Percentiles rank a stretch among this genome's conserved stretches.
Evolutionary conservation across 2,113 vertebrate species (phyloP).

Genomic region (Petroica traversi): DNA sequence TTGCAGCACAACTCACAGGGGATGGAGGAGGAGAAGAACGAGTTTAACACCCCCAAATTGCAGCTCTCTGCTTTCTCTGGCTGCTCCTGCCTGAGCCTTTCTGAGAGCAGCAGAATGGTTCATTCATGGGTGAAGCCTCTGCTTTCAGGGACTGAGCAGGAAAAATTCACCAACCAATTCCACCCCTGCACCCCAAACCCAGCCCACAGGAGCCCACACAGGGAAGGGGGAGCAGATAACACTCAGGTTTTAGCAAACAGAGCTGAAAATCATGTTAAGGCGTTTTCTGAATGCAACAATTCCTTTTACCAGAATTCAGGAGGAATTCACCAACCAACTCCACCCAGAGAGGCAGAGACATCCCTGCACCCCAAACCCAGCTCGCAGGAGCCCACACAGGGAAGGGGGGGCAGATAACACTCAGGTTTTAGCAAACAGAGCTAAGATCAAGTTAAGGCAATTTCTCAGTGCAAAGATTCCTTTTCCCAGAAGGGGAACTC

Average conservation of each 20-base stretch:
- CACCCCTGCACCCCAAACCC: too few relatives aligned
- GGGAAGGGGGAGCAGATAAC: too few relatives aligned
- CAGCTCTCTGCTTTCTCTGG: neutral
- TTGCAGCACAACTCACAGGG: neutral
- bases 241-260: too few relatives aligned
- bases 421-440: neutral
- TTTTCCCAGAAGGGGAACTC: neutral
- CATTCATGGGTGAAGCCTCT: neutral
- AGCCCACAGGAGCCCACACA: too few relatives aligned
- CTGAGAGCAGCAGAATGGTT: neutral
- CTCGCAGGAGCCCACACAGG: neutral
- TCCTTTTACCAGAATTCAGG: too few relatives aligned
- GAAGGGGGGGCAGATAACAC: rapidly evolving
- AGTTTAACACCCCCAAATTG: neutral
- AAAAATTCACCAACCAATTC: neutral
- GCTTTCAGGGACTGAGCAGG: neutral
- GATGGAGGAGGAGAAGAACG: rapidly evolving
- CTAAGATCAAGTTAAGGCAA: neutral
- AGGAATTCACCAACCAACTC: too few relatives aligned
- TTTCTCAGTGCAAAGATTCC: neutral
- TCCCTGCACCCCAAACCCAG: neutral
- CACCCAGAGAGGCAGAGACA: too few relatives aligned
- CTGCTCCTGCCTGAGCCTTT: neutral
- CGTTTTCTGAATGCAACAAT: too few relatives aligned
- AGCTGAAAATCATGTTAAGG: too few relatives aligned